phyloP scores from a whole-genome alignment of 2,797 vertebrate genomes.

The Xerus rutilus region DNA sequence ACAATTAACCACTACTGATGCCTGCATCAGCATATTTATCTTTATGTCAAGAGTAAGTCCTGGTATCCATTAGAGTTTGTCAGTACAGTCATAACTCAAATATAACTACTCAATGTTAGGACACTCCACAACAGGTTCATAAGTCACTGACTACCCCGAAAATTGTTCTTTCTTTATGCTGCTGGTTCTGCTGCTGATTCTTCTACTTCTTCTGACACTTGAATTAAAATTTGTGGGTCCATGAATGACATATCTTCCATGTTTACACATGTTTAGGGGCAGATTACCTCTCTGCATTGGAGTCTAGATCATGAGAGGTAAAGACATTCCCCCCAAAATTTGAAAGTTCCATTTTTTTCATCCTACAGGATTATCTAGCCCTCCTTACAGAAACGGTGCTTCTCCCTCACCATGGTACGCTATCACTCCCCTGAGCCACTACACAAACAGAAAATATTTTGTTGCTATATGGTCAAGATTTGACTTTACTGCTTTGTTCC shows the following conservation, averaged over 20 bases:
- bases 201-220: not conserved
- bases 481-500: too few species aligned
- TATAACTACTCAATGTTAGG: not conserved
- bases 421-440: too few species aligned
- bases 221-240: not conserved
- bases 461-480: too few species aligned
- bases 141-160: not conserved
- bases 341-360: not conserved
- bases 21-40: not conserved
- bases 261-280: not conserved
- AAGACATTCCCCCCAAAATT: not conserved
- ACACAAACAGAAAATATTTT: too few species aligned
- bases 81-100: not conserved
- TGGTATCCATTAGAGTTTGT: not conserved
- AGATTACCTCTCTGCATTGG: not conserved
- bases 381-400: not conserved
- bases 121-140: not conserved
- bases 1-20: not conserved
- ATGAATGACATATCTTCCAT: not conserved
- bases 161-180: not conserved
- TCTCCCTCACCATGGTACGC: too few species aligned
- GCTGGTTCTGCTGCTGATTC: not conserved
- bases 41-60: not conserved
- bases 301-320: not conserved
- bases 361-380: not conserved